Evolutionary conservation across 2,113 vertebrate genomes (phyloP), one percentile per base, ranked within the genome.

Genomic region (Malaclemys terrapin): DNA sequence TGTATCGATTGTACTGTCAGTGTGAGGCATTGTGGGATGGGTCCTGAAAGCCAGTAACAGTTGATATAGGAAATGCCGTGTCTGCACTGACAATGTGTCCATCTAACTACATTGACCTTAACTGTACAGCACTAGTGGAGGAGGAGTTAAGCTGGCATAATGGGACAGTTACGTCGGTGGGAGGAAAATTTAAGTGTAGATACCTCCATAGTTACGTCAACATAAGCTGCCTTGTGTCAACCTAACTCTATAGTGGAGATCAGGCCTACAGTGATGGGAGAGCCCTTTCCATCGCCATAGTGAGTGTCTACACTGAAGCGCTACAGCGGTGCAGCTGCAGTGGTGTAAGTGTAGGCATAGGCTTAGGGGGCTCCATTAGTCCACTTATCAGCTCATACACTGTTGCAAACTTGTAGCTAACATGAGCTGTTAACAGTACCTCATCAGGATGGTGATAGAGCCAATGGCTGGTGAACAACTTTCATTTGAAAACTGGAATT

Each of bases 341-440:
- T 20, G n/a, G 16, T 72, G 20, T 20, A 72, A 65, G 35, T n/a
- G 65, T 20, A 69, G 65, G 19, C 65, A 69, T 17, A 69, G 17
- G 65, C 35, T 8, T n/a, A 14, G 0, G 16, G 7, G 65, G 2
- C 54, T 38, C 13, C 56, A 35, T 31, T 10, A 13, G 9, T 31
- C 52, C 38, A 56, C 56, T 59, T 27, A 29, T 31, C 57, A 59
- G 27, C 53, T 11, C 47, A n/a, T 25, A 1, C 6, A 42, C 50
- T 31, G 1, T 0, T 83, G 31, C 20, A 35, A 27, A 53, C 14
- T 80, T 57, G 45, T 47, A 83, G 86, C 89, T 94, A 91, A 94
- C 93, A 83, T 84, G 31, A 90, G 81, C 79, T 90, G 92, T 94
- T 96, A 93, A 76, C n/a, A 82, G 89, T 80, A 91, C 90, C 96